Percentiles rank a stretch among this genome's conserved stretches.
Evolutionary conservation across 1,140 invertebrate genomes (phyloP).

Genomic region (Dreissena polymorpha): DNA sequence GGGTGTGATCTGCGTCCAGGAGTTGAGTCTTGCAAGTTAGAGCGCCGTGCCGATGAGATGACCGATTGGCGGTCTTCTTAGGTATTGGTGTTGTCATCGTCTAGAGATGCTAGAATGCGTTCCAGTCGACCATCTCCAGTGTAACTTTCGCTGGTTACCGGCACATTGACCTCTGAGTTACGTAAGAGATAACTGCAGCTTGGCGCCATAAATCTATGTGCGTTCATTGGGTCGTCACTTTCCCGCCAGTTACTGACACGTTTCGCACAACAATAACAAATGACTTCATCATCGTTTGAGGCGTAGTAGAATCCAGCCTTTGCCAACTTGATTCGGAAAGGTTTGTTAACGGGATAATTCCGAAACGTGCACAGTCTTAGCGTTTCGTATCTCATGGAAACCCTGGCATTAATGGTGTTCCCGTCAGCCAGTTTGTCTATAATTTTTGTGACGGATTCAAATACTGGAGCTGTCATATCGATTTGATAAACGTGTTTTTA

Average conservation of each 20-base stretch:
- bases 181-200: constrained; percentile 23
- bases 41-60: too few species aligned
- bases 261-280: constrained; percentile 30
- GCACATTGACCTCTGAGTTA: constrained; percentile 32
- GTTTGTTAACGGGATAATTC: constrained; percentile 10
- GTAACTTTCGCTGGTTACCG: neutral
- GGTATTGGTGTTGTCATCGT: too few species aligned
- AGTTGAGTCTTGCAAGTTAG: too few species aligned
- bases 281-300: constrained; percentile 10
- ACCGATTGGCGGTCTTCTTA: too few species aligned
- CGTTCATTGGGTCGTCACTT: constrained; percentile 7
- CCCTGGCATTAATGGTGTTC: neutral
- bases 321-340: constrained; percentile 15
- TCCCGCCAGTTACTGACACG: constrained; percentile 15
- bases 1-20: too few species aligned
- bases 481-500: too few species aligned
- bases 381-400: constrained; percentile 39
- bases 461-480: neutral
- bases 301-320: constrained; percentile 40
- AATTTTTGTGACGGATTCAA: constrained; percentile 9
- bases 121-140: neutral
- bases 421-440: constrained; percentile 14
- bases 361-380: constrained; percentile 11
- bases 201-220: constrained; percentile 16
- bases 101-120: too few species aligned